Conservation (phyloP, 2,888 invertebrate genomes). For the Galerucella pusilla region DNA sequence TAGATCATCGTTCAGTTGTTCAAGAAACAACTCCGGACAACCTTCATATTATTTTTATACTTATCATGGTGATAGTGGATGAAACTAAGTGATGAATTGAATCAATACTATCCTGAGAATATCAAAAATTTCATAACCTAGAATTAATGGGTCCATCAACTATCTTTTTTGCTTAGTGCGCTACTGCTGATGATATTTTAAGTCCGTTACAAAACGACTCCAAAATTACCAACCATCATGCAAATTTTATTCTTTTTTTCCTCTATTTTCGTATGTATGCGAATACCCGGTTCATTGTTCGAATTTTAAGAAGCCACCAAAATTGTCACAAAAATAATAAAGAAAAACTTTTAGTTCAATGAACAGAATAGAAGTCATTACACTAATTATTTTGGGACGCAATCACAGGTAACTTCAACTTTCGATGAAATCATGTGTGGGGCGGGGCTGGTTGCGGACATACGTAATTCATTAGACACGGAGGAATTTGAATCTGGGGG, state of each 20-base stretch:
- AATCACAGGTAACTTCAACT: neutral
- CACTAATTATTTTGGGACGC: constrained; percentile 48
- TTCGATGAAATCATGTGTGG: neutral
- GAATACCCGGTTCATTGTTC: constrained; percentile 43
- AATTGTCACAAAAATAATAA: constrained; percentile 53
- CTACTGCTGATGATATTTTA: constrained; percentile 9
- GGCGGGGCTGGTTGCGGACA: neutral
- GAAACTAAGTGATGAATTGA: too few species aligned
- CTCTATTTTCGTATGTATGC: constrained; percentile 34
- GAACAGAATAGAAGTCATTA: constrained; percentile 52
- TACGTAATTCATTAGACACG: neutral
- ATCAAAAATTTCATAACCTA: too few species aligned
- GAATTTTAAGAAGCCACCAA: constrained; percentile 46
- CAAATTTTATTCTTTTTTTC: constrained; percentile 29
- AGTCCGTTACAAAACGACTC: constrained; percentile 24
- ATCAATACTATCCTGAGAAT: too few species aligned
- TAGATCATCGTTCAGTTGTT: too few species aligned
- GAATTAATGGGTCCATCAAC: neutral
- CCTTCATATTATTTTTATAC: too few species aligned
- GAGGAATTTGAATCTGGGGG: too few species aligned
- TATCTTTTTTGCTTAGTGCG: neutral
- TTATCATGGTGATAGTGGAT: too few species aligned
- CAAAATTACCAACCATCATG: constrained; percentile 30
- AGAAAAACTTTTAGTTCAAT: constrained; percentile 51
- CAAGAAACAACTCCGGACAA: too few species aligned